Conservation (phyloP, 2,888 invertebrate species). For the Petrolisthes cinctipes region DNA sequence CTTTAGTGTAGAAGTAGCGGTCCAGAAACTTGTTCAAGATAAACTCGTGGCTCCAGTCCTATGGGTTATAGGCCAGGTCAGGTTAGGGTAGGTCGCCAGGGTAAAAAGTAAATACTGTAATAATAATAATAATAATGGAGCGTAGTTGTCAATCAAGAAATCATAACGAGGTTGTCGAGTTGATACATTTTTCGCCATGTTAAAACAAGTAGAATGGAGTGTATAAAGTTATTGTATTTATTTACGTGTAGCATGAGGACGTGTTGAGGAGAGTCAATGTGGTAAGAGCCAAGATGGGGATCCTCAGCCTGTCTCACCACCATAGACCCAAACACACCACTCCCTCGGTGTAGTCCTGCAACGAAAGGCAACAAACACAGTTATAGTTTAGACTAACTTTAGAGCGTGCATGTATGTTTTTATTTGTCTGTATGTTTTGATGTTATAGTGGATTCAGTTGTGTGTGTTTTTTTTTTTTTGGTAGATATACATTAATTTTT, state of each 20-base stretch:
- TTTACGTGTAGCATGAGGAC: slow-evolving; percentile 77
- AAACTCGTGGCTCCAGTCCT: slow-evolving; percentile 85
- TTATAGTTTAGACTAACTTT: background rate
- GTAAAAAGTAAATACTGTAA: too few relatives aligned
- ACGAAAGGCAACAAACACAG: background rate
- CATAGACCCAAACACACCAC: slow-evolving; percentile 85
- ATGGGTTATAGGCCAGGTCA: slow-evolving; percentile 81
- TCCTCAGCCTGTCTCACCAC: slow-evolving; percentile 81
- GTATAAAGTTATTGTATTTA: too few relatives aligned
- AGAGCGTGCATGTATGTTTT: background rate
- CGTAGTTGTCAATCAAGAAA: too few relatives aligned
- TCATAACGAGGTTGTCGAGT: too few relatives aligned
- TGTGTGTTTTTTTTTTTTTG: too few relatives aligned
- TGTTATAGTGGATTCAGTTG: too few relatives aligned
- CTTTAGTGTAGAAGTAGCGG: slow-evolving; percentile 6
- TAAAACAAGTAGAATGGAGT: too few relatives aligned
- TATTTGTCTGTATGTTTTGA: background rate
- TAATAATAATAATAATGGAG: too few relatives aligned
- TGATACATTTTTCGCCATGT: too few relatives aligned
- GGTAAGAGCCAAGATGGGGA: slow-evolving; percentile 79
- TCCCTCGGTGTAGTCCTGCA: slow-evolving; percentile 84
- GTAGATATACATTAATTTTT: too few relatives aligned
- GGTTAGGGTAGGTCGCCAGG: slow-evolving; percentile 85
- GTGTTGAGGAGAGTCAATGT: slow-evolving; percentile 83
- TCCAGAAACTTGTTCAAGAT: slow-evolving; percentile 78